These are phyloP conservation scores for Gasterosteus aculeatus DNA, from an alignment of 2,113 vertebrate genomes.

Conservation along the genomic window DNA sequence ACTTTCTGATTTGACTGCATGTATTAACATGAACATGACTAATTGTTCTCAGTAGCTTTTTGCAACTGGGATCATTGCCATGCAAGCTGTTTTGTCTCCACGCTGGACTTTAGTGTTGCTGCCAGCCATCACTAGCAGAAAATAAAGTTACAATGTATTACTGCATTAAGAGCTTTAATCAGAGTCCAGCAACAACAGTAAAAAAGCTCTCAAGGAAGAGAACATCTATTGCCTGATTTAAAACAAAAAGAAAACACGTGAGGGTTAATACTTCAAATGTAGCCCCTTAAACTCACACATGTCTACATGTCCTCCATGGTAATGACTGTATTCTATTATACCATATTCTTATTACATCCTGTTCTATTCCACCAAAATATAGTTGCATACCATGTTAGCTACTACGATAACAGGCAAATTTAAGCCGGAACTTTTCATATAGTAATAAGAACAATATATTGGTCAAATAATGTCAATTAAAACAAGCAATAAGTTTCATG, in stretches of 20 bases:
- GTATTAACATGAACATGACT: background rate
- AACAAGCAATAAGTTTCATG: background rate
- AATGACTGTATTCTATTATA: background rate
- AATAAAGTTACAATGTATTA: slow-evolving; percentile 37
- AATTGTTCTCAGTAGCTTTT: slow-evolving; percentile 34
- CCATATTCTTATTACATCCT: background rate
- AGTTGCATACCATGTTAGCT: background rate
- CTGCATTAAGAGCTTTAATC: slow-evolving; percentile 46
- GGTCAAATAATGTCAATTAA: background rate
- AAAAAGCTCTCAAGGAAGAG: slow-evolving; percentile 34
- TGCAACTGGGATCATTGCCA: slow-evolving; percentile 40
- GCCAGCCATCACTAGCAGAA: slow-evolving; percentile 15
- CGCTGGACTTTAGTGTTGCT: slow-evolving; percentile 8
- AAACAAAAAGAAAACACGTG: background rate
- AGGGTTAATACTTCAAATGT: background rate
- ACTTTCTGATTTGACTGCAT: slow-evolving; percentile 4
- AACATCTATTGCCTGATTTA: slow-evolving; percentile 16
- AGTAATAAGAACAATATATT: background rate
- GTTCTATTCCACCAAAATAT: background rate
- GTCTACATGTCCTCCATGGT: background rate
- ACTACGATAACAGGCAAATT: background rate
- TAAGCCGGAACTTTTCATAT: background rate
- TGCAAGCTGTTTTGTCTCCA: slow-evolving; percentile 22
- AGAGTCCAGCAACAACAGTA: background rate
- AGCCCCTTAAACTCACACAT: background rate